Evolutionary conservation across 2,888 invertebrate genomes (phyloP).

Genomic region (Thera britannica): DNA sequence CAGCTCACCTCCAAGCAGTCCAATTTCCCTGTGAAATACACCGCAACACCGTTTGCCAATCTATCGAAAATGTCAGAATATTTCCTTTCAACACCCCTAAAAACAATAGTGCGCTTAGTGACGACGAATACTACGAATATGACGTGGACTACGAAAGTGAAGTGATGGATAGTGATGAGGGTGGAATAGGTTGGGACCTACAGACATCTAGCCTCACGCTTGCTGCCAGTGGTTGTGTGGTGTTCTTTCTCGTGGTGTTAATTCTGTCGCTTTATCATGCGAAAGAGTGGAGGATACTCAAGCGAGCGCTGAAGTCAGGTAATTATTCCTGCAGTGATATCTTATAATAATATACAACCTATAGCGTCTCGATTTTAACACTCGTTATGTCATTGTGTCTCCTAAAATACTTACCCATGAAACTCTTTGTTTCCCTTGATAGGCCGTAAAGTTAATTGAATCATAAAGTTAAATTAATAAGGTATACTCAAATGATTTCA

Average conservation of each 20-base stretch:
- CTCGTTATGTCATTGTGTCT: no score
- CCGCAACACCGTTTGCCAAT: constrained; percentile 90
- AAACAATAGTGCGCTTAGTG: constrained; percentile 66
- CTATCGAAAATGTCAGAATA: constrained; percentile 87
- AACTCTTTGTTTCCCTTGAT: no score
- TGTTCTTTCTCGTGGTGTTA: constrained; percentile 92
- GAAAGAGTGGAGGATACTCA: constrained; percentile 91
- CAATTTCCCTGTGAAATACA: constrained; percentile 90
- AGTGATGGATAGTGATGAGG: constrained; percentile 65
- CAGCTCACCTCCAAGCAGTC: constrained; percentile 84
- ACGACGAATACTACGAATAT: constrained; percentile 75
- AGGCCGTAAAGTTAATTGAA: no score
- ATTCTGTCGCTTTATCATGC: constrained; percentile 91
- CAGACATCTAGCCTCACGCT: constrained; percentile 89
- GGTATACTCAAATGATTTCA: no score
- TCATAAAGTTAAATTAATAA: no score
- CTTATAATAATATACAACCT: neutral
- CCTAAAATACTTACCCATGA: neutral
- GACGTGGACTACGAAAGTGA: constrained; percentile 71
- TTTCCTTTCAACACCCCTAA: constrained; percentile 82
- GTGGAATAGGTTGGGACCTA: constrained; percentile 88
- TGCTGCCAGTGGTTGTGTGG: constrained; percentile 90
- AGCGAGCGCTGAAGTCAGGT: constrained; percentile 91
- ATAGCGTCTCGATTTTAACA: neutral
- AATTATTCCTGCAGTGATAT: constrained; percentile 7